Evolutionary conservation across 2,888 invertebrate species (phyloP).

Genomic region (Patella ulyssiponensis): DNA sequence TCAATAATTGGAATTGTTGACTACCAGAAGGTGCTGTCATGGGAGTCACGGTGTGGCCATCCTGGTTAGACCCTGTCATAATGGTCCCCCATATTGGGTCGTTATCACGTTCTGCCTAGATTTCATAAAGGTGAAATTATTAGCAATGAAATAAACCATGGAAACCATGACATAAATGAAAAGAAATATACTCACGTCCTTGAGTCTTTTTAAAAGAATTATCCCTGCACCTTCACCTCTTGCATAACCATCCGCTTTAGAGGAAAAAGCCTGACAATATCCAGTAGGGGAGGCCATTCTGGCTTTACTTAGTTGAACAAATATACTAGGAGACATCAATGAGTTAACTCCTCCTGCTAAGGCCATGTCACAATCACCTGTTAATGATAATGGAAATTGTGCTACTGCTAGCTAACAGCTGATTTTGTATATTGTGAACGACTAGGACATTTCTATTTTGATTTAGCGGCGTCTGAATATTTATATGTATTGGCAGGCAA

Average conservation of each 20-base stretch:
- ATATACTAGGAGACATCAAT: conserved; percentile 43
- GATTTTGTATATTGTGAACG: no score
- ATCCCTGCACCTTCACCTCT: conserved; percentile 58
- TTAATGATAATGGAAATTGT: neutral
- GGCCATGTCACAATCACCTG: conserved; percentile 46
- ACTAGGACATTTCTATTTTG: no score
- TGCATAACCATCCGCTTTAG: conserved; percentile 56
- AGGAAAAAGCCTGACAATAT: conserved; percentile 52
- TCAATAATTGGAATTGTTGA: conserved; percentile 32
- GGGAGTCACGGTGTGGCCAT: conserved; percentile 46
- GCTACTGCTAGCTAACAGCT: no score
- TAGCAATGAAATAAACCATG: no score
- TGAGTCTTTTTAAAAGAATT: conserved; percentile 48
- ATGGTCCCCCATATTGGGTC: conserved; percentile 49
- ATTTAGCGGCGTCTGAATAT: no score
- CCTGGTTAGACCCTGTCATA: conserved; percentile 47
- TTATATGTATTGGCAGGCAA: no score
- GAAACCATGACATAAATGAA: no score
- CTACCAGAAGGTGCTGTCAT: conserved; percentile 50
- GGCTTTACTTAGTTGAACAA: conserved; percentile 45
- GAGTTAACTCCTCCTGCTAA: conserved; percentile 40
- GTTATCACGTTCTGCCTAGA: conserved; percentile 41
- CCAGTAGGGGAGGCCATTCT: conserved; percentile 55
- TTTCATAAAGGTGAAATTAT: no score
- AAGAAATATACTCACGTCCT: conserved; percentile 32